Conservation (phyloP, 2,113 vertebrate species). For the Casuarius casuarius region DNA sequence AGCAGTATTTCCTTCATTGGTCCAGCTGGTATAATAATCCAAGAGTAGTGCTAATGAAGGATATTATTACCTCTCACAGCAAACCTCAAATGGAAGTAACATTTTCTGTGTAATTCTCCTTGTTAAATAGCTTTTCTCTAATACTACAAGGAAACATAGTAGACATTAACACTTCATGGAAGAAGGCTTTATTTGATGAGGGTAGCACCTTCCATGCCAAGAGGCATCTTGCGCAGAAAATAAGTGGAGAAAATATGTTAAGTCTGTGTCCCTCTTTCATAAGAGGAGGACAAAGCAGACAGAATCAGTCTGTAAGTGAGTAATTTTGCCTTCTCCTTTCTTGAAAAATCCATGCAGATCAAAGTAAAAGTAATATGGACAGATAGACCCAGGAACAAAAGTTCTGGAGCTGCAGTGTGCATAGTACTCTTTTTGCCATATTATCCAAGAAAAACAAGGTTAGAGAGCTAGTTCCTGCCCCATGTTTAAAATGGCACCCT, state of each 20-base stretch:
- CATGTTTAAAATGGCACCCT: background rate
- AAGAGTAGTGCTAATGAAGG: background rate
- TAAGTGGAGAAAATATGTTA: background rate
- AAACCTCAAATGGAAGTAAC: background rate
- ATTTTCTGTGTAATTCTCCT: background rate
- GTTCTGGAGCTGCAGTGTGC: background rate
- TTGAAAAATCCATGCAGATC: background rate
- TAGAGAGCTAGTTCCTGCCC: background rate
- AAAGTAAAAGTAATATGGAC: background rate
- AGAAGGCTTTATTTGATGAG: background rate
- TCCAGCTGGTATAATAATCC: background rate
- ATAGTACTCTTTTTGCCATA: background rate
- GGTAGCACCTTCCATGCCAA: background rate
- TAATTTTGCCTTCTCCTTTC: background rate
- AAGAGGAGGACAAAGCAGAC: background rate
- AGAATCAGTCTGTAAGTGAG: background rate
- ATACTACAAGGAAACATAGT: background rate
- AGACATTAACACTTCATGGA: background rate
- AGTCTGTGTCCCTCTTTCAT: background rate
- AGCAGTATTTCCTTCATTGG: background rate
- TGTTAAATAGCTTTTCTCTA: background rate
- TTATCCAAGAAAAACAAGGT: background rate
- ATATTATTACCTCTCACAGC: background rate
- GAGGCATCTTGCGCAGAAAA: background rate
- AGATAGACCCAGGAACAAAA: background rate